Conservation (phyloP, 1,140 invertebrate species). For the Bombus impatiens region DNA sequence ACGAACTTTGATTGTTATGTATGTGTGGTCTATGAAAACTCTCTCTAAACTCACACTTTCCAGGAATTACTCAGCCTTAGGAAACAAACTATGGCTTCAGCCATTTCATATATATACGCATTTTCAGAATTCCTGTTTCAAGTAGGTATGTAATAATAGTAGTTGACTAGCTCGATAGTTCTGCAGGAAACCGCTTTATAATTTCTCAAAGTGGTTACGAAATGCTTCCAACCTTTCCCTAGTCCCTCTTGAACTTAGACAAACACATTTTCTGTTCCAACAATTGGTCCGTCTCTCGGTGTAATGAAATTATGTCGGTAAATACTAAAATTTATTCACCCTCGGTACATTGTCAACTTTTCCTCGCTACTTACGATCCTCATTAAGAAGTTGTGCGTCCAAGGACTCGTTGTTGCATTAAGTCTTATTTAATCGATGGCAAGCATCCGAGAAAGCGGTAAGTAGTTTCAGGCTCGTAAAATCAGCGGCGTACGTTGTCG, state of each 20-base stretch:
- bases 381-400: neutral
- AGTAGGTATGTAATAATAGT: neutral
- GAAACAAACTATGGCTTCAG: neutral
- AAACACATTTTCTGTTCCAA: neutral
- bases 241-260: neutral
- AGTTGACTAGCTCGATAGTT: neutral
- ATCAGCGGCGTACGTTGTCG: constrained; percentile 61
- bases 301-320: neutral
- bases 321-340: neutral
- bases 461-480: constrained; percentile 36
- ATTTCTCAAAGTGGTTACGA: neutral
- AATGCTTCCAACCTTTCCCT: neutral
- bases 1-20: constrained; percentile 13
- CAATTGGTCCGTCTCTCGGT: neutral
- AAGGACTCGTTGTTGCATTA: constrained; percentile 33
- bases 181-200: neutral
- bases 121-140: too few relatives aligned
- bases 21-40: constrained; percentile 2
- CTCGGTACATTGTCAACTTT: neutral
- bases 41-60: constrained; percentile 19
- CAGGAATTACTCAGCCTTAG: constrained; percentile 1
- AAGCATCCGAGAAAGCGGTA: constrained; percentile 46
- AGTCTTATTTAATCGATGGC: constrained; percentile 39
- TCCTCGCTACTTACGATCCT: neutral
- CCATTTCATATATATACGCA: too few relatives aligned